Evolutionary conservation across 2,797 vertebrate species (phyloP).

Genomic region (Babyrousa celebensis): DNA sequence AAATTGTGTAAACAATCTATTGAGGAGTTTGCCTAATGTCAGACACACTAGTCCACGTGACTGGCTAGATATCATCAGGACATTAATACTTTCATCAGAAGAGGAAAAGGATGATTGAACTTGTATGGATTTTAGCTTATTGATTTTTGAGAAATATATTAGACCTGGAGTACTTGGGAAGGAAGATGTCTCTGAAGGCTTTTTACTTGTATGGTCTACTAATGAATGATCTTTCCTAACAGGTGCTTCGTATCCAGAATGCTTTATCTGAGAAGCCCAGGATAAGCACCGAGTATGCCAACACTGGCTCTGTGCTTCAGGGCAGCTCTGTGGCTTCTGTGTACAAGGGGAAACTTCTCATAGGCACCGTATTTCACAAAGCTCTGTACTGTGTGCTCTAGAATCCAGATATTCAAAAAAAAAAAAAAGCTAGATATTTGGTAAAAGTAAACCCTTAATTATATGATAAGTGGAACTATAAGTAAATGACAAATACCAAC

Average conservation of each 20-base stretch:
- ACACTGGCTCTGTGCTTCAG: constrained; percentile 92
- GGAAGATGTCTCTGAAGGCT: neutral
- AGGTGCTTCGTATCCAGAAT: constrained; percentile 92
- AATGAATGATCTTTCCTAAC: neutral
- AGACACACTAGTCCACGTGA: neutral
- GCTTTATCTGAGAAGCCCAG: constrained; percentile 90
- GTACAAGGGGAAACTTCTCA: constrained; percentile 92
- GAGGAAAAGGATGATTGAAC: neutral
- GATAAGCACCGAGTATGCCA: constrained; percentile 91
- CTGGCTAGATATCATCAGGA: neutral
- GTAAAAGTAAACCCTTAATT: constrained; percentile 12
- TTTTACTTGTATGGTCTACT: neutral
- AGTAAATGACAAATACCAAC: constrained; percentile 7
- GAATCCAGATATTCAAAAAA: neutral
- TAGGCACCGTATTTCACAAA: constrained; percentile 94
- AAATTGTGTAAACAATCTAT: neutral
- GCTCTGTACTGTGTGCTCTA: constrained; percentile 92
- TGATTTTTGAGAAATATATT: constrained; percentile 16
- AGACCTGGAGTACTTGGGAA: neutral
- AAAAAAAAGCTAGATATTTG: neutral
- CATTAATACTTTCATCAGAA: neutral
- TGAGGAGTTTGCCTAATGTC: neutral
- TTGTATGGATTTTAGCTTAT: neutral
- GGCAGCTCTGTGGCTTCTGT: constrained; percentile 92
- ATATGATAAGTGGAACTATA: neutral